These are phyloP conservation scores for Sinodicranocentrus sp. DNA, from an alignment of 2,888 invertebrate species.

Conservation along the genomic window DNA sequence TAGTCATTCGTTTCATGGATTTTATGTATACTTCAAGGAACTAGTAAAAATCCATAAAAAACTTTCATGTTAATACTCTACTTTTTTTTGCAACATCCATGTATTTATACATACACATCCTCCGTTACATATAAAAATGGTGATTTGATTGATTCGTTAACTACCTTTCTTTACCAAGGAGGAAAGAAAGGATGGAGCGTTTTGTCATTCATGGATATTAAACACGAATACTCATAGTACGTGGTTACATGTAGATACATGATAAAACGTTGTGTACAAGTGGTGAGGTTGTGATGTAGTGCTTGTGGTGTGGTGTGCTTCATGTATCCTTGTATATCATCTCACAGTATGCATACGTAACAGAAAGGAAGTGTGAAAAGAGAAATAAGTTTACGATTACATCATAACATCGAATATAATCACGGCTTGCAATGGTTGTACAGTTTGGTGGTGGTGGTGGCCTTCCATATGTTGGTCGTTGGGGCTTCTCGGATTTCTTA, in stretches of 20 bases:
- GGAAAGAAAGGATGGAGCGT: background rate
- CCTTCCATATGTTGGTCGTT: slow-evolving; percentile 73
- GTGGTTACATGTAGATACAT: no score
- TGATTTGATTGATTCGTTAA: slow-evolving; percentile 55
- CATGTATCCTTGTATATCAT: slow-evolving; percentile 1
- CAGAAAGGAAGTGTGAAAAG: slow-evolving; percentile 43
- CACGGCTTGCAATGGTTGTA: slow-evolving; percentile 74
- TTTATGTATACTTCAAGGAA: slow-evolving; percentile 20
- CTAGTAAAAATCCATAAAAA: slow-evolving; percentile 14
- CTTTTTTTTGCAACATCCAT: no score
- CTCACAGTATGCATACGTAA: slow-evolving; percentile 18
- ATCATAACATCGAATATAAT: slow-evolving; percentile 61
- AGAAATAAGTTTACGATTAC: slow-evolving; percentile 41
- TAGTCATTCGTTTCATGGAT: slow-evolving; percentile 10
- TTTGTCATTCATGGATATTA: slow-evolving; percentile 40
- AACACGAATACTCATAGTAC: background rate
- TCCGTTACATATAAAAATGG: slow-evolving; percentile 31
- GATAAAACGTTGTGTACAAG: background rate
- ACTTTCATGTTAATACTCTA: slow-evolving; percentile 6
- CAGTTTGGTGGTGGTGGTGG: slow-evolving; percentile 74
- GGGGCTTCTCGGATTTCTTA: slow-evolving; percentile 65
- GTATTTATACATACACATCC: slow-evolving; percentile 9
- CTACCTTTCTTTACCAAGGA: slow-evolving; percentile 26
- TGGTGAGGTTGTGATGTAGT: background rate
- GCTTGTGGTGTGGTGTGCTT: background rate